A percentile compares a stretch with the other conserved stretches of the same genome.
Conservation (phyloP, 1,140 invertebrate species). For the Hyles euphorbiae region DNA sequence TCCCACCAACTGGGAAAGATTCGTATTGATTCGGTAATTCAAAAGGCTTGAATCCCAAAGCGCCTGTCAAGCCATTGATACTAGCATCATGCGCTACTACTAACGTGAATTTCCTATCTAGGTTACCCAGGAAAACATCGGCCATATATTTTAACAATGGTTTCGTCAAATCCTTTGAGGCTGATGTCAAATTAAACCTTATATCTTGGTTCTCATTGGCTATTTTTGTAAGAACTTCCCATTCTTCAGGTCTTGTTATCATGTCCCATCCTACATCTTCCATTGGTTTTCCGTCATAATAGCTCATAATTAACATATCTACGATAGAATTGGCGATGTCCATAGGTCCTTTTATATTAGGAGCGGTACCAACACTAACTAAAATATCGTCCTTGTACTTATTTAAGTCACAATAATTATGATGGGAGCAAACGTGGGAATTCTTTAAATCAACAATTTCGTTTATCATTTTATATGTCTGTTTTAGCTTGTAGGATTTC, state of each 20-base stretch:
- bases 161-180: slow-evolving; percentile 38
- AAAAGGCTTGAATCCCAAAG: slow-evolving; percentile 37
- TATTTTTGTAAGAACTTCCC: slow-evolving; percentile 43
- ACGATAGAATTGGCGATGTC: slow-evolving; percentile 41
- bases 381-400: slow-evolving; percentile 32
- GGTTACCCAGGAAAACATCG: slow-evolving; percentile 24
- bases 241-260: slow-evolving; percentile 31
- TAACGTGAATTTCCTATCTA: slow-evolving; percentile 31
- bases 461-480: slow-evolving; percentile 38
- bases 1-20: slow-evolving; percentile 51
- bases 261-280: slow-evolving; percentile 52
- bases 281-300: slow-evolving; percentile 44
- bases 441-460: slow-evolving; percentile 47
- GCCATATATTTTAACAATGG: slow-evolving; percentile 46
- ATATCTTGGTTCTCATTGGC: slow-evolving; percentile 47
- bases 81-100: slow-evolving; percentile 46
- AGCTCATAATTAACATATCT: slow-evolving; percentile 58
- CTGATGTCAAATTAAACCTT: slow-evolving; percentile 37
- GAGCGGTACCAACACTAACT: slow-evolving; percentile 40
- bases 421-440: slow-evolving; percentile 36
- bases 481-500: slow-evolving; percentile 29
- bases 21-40: slow-evolving; percentile 35
- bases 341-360: slow-evolving; percentile 47
- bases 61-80: slow-evolving; percentile 27
- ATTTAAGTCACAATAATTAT: slow-evolving; percentile 40